Base-by-base conservation (phyloP, 2,113 vertebrate genomes). In the Ophiodon elongatus region DNA sequence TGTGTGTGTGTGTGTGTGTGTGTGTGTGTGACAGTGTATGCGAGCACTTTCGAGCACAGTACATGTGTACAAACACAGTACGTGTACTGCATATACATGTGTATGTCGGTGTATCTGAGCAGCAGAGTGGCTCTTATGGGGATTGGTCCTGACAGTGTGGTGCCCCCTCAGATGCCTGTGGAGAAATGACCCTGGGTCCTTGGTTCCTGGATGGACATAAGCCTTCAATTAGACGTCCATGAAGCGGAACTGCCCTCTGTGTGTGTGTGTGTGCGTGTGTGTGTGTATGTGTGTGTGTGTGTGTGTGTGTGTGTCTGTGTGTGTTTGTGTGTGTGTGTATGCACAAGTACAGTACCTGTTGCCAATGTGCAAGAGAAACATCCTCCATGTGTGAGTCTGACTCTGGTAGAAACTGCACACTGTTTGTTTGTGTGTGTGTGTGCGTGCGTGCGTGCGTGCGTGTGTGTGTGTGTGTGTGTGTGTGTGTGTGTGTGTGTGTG, bases 211-310 rank as follows among this genome's bases (percentile, higher is more conserved):
- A 23, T 72, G 87, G 76, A 84, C 68, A 80, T 52, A 89, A 85
- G 59, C 57, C 76, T 85, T 80, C 84, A 93, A 92, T 92, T 92
- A 92, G 65, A 73, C 7, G 8, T 71, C 80, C 59, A 31, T 89
- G 79, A 79, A 72, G 75, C 41, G 33, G 85, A 90, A 89, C 79
- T 63, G 39, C 41, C 79, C 45, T 3, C 39, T 82, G 41, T 33
- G 29, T 76, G 54, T 70, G 37, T 64, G 56, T 63, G 33, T 50
- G 52, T 29, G 25, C 21, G n/a, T 27, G 23, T 66, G 14, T 19
- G 39, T 37, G 62, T 79, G 64, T 39, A 27, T 74, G 50, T 74
- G 60, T 81, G 19, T 75, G 56, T 73, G 33, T 77, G 31, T 69
- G 54, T 73, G 39, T 79, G 63, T 29, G 41, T 76, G 35, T 59